Evolutionary conservation across 2,113 vertebrate species (phyloP).

Genomic region (Seriola quinqueradiata): DNA sequence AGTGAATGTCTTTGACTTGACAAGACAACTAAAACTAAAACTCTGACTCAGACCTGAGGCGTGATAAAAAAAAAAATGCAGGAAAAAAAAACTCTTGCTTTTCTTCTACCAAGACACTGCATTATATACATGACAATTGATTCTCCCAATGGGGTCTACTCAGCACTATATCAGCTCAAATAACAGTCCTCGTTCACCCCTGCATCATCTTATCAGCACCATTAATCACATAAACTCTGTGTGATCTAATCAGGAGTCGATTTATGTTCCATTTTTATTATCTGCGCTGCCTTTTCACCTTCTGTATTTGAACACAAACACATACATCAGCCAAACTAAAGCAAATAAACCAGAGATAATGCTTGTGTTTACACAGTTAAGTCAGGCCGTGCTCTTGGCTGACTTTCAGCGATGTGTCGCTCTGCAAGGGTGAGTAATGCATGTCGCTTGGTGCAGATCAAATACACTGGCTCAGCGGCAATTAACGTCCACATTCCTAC

Average conservation of each 20-base stretch:
- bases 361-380: conserved; percentile 58
- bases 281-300: conserved; percentile 29
- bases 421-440: conserved; percentile 39
- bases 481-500: conserved; percentile 58
- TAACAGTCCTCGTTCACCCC: background rate
- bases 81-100: background rate
- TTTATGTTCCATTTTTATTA: conserved; percentile 33
- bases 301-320: conserved; percentile 48
- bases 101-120: background rate
- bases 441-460: conserved; percentile 36
- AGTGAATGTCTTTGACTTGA: conserved; percentile 19
- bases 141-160: background rate
- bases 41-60: conserved; percentile 20
- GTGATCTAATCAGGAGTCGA: conserved; percentile 42
- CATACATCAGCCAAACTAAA: conserved; percentile 48
- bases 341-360: conserved; percentile 60
- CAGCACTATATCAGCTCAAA: conserved; percentile 28
- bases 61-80: background rate
- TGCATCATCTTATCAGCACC: conserved; percentile 33
- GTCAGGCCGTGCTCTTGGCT: conserved; percentile 50
- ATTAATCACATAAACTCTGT: conserved; percentile 29
- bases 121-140: background rate
- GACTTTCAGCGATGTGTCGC: conserved; percentile 52
- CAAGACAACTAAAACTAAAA: background rate
- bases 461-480: conserved; percentile 40